Base-by-base conservation (phyloP, 2,113 vertebrate species). In the Syngnathoides biaculeatus region DNA sequence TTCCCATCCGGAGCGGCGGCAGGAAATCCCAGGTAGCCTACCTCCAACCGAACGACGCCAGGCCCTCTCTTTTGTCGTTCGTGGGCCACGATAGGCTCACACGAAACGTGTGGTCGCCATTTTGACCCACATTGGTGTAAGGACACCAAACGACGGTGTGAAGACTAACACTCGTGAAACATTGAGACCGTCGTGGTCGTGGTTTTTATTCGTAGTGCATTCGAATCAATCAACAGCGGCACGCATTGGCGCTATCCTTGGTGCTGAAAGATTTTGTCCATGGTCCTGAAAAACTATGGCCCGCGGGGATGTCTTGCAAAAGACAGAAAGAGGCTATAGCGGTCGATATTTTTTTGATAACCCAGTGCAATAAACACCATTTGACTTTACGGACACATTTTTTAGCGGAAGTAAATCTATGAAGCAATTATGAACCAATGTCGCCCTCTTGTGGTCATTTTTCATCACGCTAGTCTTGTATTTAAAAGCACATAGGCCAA, bases 21-120 rank as follows among this genome's bases (percentile, higher is more conserved):
- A 87, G 84, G 88, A 88, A 88, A 84, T 70, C 84, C 88, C 84
- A 76, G 62, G 73, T 70, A 62, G 38, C 69, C 35, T 48, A 43
- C 19, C 66, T 64, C 68, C 72, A 65, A 52, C 50, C 68, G 68
- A 65, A 24, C 47, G 15, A 9, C n/a, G n/a, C 27, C 12, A 19
- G 9, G 8, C 20, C 60, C 57, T 22, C n/a, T 59, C 47, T 58
- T 12, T 2, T 30, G 0, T 15, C 55, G 14, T 30, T 57, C 15
- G 5, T 30, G 15, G 52, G 11, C 22, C 22, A 14, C 2, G 22
- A 24, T 55, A 30, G 55, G 69, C 26, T n/a, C 20, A 72, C 64
- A 24, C 30, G 39, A 57, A 67, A 38, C 5, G 11, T 15, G 1
- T 5, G n/a, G 58, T 35, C 30, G 60, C 40, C 55, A 66, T 35